Percentiles rank a stretch among this genome's conserved stretches.
Conservation (phyloP, 2,888 invertebrate species). For the Lasioglossum calceatum region DNA sequence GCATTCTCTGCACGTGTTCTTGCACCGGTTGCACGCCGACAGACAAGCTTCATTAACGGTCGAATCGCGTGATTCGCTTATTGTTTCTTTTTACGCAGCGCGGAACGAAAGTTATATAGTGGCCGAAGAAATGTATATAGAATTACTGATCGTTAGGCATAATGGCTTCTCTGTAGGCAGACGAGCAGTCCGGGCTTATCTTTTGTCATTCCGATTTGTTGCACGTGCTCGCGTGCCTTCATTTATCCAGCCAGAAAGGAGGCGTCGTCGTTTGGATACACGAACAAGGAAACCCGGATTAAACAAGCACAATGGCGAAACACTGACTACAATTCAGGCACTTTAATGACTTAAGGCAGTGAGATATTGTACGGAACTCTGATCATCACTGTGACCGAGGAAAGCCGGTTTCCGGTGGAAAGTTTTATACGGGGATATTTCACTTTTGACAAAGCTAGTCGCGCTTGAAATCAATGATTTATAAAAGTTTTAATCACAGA, state of each 20-base stretch:
- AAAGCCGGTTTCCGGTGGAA: not conserved
- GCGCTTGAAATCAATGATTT: not conserved
- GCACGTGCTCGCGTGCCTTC: slow-evolving; percentile 34
- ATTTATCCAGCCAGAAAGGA: slow-evolving; percentile 26
- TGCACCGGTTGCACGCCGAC: not conserved
- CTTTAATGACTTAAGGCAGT: not conserved
- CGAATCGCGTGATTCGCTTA: not conserved
- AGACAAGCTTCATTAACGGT: not conserved
- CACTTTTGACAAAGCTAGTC: not conserved
- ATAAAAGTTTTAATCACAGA: not conserved
- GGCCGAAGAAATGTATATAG: not conserved
- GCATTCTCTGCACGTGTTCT: not conserved
- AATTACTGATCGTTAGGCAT: not conserved
- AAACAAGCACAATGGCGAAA: not conserved
- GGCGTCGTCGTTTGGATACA: slow-evolving; percentile 12
- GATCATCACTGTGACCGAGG: not conserved
- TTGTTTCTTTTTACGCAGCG: not conserved
- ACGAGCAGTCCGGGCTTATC: slow-evolving; percentile 30
- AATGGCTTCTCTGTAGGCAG: slow-evolving; percentile 6
- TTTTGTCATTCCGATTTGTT: slow-evolving; percentile 40
- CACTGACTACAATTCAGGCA: not conserved
- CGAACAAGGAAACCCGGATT: slow-evolving; percentile 4
- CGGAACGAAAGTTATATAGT: not conserved
- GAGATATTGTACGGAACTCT: not conserved
- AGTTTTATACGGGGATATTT: not conserved